Percentiles rank a stretch among this genome's conserved stretches.
These are phyloP conservation scores for pig (Sus scrofa) DNA, from an alignment of 2,113 vertebrate species.

Conservation along the genomic window DNA sequence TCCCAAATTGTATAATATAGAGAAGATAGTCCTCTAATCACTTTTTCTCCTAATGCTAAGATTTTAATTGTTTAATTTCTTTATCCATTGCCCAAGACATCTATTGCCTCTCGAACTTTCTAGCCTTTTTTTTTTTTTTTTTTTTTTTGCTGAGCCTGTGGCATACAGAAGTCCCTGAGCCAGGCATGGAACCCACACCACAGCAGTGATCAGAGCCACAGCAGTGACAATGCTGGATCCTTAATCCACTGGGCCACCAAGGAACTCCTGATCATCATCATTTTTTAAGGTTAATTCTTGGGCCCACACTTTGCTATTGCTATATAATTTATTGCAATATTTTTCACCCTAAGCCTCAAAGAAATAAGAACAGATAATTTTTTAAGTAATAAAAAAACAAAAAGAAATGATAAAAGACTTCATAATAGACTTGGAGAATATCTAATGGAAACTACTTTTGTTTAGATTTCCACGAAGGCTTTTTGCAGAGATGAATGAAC, in stretches of 20 bases:
- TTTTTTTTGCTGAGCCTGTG: no score
- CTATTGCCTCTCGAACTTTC: background rate
- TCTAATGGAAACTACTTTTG: conserved; percentile 55
- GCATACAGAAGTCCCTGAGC: no score
- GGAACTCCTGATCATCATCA: no score
- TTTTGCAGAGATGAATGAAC: conserved; percentile 51
- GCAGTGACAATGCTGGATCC: no score
- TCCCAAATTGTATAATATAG: background rate
- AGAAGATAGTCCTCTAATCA: background rate
- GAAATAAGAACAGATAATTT: background rate
- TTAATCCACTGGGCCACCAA: no score
- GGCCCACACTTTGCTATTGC: background rate
- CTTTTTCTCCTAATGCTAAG: background rate
- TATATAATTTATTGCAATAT: background rate
- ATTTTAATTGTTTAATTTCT: background rate
- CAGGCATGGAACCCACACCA: no score
- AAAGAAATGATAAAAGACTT: background rate
- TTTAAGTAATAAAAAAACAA: background rate
- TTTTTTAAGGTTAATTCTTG: background rate
- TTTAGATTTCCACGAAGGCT: conserved; percentile 4
- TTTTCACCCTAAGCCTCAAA: background rate
- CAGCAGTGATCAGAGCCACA: no score
- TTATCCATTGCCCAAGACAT: background rate
- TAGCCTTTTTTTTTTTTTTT: background rate
- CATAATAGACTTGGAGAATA: conserved; percentile 1